A percentile compares a stretch with the other conserved stretches of the same genome.
Evolutionary conservation across 2,113 vertebrate species (phyloP).

Genomic region (Collichthys lucidus): DNA sequence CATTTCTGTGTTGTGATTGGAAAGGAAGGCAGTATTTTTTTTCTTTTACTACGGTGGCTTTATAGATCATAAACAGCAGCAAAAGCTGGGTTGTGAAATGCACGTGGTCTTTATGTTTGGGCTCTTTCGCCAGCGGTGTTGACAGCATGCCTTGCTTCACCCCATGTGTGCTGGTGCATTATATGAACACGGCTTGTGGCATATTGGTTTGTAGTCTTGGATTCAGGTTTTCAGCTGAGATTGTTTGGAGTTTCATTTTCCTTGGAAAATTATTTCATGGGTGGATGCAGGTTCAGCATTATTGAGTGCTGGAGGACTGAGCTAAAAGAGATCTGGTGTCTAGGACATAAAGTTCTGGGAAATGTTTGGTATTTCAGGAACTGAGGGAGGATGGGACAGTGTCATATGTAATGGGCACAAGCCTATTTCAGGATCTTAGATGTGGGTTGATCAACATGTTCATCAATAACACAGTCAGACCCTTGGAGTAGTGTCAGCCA

Average conservation of each 20-base stretch:
- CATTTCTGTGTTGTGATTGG: slow-evolving; percentile 42
- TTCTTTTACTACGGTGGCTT: slow-evolving; percentile 36
- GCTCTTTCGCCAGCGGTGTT: slow-evolving; percentile 34
- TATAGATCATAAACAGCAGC: slow-evolving; percentile 64
- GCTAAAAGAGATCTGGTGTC: slow-evolving; percentile 7
- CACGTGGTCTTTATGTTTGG: slow-evolving; percentile 40
- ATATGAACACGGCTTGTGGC: slow-evolving; percentile 13
- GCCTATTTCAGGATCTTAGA: slow-evolving; percentile 56
- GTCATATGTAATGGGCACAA: slow-evolving; percentile 41
- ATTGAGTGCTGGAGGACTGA: neutral
- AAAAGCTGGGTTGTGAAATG: slow-evolving; percentile 49
- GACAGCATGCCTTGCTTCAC: slow-evolving; percentile 36
- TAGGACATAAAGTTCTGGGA: slow-evolving; percentile 14
- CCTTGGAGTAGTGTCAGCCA: slow-evolving; percentile 44
- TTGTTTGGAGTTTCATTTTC: slow-evolving; percentile 14
- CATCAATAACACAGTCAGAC: slow-evolving; percentile 57
- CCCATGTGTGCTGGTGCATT: slow-evolving; percentile 19
- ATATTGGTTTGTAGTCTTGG: slow-evolving; percentile 1
- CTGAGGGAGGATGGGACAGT: slow-evolving; percentile 51
- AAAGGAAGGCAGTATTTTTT: slow-evolving; percentile 19
- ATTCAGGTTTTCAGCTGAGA: slow-evolving; percentile 16
- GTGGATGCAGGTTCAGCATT: neutral
- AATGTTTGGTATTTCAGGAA: slow-evolving; percentile 66
- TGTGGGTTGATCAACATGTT: slow-evolving; percentile 33
- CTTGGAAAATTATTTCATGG: slow-evolving; percentile 23